A percentile compares a stretch with the other conserved stretches of the same genome.
These are phyloP conservation scores for Amphilophus citrinellus DNA, from an alignment of 2,113 vertebrate species.

Conservation along the genomic window DNA sequence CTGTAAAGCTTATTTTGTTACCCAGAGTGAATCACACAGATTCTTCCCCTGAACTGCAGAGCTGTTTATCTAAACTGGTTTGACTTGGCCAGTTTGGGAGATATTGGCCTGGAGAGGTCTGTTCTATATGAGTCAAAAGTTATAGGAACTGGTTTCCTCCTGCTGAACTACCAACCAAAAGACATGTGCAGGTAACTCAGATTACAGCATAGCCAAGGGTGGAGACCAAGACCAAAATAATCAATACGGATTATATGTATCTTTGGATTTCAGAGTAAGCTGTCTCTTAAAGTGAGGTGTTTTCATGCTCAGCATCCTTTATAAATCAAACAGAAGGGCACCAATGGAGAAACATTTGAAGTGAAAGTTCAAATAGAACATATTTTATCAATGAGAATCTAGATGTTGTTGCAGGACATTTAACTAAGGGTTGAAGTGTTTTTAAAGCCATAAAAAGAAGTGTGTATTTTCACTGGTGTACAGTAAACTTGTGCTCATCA, in stretches of 20 bases:
- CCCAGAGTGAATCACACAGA: background rate
- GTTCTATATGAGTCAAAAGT: too few relatives aligned
- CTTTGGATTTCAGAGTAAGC: rapidly evolving
- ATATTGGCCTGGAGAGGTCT: background rate
- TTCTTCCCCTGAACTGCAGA: background rate
- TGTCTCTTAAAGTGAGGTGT: background rate
- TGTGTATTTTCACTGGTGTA: background rate
- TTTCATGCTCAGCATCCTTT: background rate
- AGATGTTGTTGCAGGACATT: background rate
- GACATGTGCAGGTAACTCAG: rapidly evolving
- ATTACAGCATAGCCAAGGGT: rapidly evolving
- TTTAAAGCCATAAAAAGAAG: background rate
- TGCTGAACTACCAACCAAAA: background rate
- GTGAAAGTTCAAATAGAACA: background rate
- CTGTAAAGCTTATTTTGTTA: background rate
- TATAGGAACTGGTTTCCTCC: background rate
- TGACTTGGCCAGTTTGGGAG: background rate
- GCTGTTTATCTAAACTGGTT: rapidly evolving
- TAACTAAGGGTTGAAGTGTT: background rate
- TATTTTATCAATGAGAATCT: background rate
- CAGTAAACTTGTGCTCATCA: background rate
- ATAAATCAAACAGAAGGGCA: background rate
- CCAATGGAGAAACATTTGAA: background rate
- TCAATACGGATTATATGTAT: background rate
- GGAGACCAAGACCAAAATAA: background rate